Evolutionary conservation across 2,113 vertebrate genomes (phyloP).

Genomic region (Tangachromis dhanisi): DNA sequence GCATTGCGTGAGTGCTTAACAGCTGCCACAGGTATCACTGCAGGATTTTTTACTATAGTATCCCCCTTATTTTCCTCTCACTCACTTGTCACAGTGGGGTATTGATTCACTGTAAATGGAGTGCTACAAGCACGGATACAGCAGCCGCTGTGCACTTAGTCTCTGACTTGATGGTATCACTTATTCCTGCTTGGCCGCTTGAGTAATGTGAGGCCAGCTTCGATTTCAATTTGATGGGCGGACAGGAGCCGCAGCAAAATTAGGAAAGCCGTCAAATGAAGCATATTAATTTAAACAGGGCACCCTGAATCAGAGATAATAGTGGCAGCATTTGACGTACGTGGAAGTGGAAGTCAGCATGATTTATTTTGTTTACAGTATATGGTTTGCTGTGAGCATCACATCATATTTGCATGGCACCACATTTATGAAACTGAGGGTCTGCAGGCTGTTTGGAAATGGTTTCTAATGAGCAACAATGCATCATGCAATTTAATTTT

Average conservation of each 20-base stretch:
- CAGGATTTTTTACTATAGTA: slow-evolving; percentile 11
- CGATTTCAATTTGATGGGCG: background rate
- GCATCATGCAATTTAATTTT: background rate
- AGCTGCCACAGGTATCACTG: slow-evolving; percentile 23
- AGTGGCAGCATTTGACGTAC: background rate
- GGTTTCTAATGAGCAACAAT: background rate
- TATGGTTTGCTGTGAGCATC: background rate
- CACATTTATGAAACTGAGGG: background rate
- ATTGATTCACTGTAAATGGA: slow-evolving; percentile 22
- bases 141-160: background rate
- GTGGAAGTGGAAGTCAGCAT: background rate
- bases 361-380: background rate
- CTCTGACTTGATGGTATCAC: background rate
- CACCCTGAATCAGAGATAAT: background rate
- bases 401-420: background rate
- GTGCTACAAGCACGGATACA: background rate
- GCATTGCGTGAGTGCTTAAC: background rate
- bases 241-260: background rate
- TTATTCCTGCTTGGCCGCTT: background rate
- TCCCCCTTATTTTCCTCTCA: background rate
- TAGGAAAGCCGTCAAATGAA: background rate
- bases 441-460: slow-evolving; percentile 5
- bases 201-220: slow-evolving; percentile 14
- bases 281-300: background rate
- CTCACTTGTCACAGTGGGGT: background rate